Percentiles rank a stretch among this genome's conserved stretches.
Conservation (phyloP, 2,113 vertebrate species). For the Pterocles burchelli region DNA sequence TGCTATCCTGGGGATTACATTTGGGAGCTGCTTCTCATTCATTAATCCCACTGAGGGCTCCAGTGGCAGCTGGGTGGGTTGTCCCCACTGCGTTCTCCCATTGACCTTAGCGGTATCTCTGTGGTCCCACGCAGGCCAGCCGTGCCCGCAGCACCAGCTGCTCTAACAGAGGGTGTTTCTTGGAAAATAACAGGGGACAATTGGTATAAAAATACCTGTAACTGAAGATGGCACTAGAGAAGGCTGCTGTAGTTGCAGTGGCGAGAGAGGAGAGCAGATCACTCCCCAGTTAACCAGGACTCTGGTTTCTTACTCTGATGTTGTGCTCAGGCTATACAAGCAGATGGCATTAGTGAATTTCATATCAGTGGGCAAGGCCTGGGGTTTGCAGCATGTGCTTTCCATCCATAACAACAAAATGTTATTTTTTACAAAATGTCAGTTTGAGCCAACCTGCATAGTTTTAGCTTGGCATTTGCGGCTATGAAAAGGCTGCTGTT, state of each 20-base stretch:
- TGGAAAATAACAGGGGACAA: neutral
- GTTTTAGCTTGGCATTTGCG: neutral
- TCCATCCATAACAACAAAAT: too few species aligned
- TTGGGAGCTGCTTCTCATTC: neutral
- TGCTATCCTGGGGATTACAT: neutral
- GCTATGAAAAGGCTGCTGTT: neutral
- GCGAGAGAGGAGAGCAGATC: neutral
- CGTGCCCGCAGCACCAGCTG: neutral
- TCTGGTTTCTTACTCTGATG: neutral
- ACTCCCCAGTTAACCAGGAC: neutral
- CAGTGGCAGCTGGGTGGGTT: neutral
- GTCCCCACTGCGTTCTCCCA: neutral
- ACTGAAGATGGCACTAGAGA: neutral
- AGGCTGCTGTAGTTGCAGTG: accelerated
- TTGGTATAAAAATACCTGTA: neutral
- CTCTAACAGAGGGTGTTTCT: accelerated
- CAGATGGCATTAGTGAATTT: neutral
- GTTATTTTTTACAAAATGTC: neutral
- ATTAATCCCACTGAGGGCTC: neutral
- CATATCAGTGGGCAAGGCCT: neutral
- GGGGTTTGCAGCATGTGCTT: neutral
- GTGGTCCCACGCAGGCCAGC: neutral
- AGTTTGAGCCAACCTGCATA: neutral
- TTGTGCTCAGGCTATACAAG: accelerated
- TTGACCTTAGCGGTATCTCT: neutral